A percentile compares a stretch with the other conserved stretches of the same genome.
Evolutionary conservation across 2,797 vertebrate species (phyloP).

Genomic region (Glossophaga mutica): DNA sequence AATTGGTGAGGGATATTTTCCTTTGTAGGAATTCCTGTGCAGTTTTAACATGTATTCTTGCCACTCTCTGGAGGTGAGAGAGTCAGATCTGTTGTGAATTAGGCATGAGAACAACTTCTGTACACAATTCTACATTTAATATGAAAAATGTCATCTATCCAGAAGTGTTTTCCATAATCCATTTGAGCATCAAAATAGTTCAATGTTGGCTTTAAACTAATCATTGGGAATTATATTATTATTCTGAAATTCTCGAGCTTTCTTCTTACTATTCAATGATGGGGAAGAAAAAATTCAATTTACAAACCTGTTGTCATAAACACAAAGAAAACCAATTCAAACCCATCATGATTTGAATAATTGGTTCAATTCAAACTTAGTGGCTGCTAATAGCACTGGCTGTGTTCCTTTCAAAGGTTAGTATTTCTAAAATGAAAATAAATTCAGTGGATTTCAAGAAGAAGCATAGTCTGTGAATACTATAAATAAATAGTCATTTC

Average conservation of each 20-base stretch:
- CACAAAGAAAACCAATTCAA: constrained; percentile 35
- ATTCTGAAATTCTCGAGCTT: not conserved
- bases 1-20: not conserved
- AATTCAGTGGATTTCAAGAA: constrained; percentile 10
- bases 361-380: constrained; percentile 37
- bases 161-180: not conserved
- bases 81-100: not conserved
- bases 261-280: constrained; percentile 13
- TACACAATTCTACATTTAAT: not conserved
- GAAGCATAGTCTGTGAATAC: not conserved
- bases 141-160: not conserved
- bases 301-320: constrained; percentile 51
- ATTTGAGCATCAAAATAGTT: constrained; percentile 21
- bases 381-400: constrained; percentile 10
- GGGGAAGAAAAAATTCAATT: constrained; percentile 12
- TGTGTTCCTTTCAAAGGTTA: constrained; percentile 36
- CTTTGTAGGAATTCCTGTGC: not conserved
- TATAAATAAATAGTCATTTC: constrained; percentile 13
- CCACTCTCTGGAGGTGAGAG: not conserved
- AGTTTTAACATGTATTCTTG: not conserved
- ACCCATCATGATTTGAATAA: constrained; percentile 51
- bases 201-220: not conserved
- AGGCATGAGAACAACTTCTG: not conserved
- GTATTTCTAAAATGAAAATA: constrained; percentile 51
- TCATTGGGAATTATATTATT: not conserved